phyloP scores from a whole-genome alignment of 2,797 vertebrate genomes.

The Pseudocheirus occidentalis region DNA sequence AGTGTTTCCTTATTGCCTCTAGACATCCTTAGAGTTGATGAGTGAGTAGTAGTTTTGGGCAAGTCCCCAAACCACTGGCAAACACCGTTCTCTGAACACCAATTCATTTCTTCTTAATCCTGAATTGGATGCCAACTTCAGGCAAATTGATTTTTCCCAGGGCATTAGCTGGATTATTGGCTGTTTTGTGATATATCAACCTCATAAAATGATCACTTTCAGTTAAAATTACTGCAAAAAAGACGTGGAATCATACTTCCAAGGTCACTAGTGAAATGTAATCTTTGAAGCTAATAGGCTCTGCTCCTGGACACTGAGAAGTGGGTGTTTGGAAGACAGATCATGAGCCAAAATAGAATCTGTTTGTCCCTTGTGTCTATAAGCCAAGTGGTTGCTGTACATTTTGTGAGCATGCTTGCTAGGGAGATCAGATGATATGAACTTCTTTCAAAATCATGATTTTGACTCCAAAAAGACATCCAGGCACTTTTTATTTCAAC shows the following conservation, averaged over 20 bases:
- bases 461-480: slow-evolving; percentile 16
- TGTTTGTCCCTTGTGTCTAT: slow-evolving; percentile 72
- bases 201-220: slow-evolving; percentile 76
- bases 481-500: slow-evolving; percentile 29
- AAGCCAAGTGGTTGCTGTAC: slow-evolving; percentile 65
- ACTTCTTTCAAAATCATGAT: slow-evolving; percentile 62
- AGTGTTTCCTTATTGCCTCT: neutral
- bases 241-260: slow-evolving; percentile 78
- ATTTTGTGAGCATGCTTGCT: slow-evolving; percentile 58
- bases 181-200: slow-evolving; percentile 52
- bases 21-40: neutral
- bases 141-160: slow-evolving; percentile 58
- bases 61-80: slow-evolving; percentile 41
- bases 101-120: slow-evolving; percentile 56
- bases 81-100: slow-evolving; percentile 54
- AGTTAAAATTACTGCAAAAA: slow-evolving; percentile 80
- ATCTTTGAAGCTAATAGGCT: slow-evolving; percentile 84
- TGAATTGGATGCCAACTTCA: slow-evolving; percentile 55
- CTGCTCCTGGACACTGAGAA: slow-evolving; percentile 56
- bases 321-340: slow-evolving; percentile 77
- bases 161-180: slow-evolving; percentile 65
- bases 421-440: slow-evolving; percentile 40
- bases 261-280: slow-evolving; percentile 85
- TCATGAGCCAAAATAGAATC: slow-evolving; percentile 78
- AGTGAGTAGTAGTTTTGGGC: slow-evolving; percentile 12